These are phyloP conservation scores for Platyrinchus mystaceus DNA, from an alignment of 2,797 vertebrate genomes.

Conservation along the genomic window DNA sequence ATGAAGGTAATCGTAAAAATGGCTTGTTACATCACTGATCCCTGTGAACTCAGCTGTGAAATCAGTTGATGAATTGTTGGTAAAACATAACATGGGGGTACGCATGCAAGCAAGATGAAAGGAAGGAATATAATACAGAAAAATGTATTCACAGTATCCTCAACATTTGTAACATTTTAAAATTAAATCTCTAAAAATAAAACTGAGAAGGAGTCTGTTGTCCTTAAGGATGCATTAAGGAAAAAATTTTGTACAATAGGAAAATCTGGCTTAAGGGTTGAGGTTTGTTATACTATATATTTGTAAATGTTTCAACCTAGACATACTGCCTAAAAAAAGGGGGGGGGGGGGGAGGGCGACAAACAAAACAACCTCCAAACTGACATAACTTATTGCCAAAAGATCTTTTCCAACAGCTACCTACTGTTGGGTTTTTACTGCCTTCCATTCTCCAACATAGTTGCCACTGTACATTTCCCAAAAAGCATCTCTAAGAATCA, in stretches of 20 bases:
- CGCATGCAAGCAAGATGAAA: constrained; percentile 63
- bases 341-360: fast-evolving
- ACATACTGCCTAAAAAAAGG: neutral
- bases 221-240: neutral
- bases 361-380: fast-evolving
- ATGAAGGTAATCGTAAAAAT: constrained; percentile 14
- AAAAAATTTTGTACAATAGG: neutral
- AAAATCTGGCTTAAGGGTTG: neutral
- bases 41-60: constrained; percentile 69
- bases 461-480: neutral
- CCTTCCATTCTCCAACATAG: neutral
- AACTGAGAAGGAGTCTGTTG: neutral
- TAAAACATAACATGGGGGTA: constrained; percentile 23
- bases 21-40: constrained; percentile 59
- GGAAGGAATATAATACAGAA: constrained; percentile 33
- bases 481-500: neutral
- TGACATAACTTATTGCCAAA: neutral
- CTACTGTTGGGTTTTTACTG: neutral
- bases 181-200: neutral
- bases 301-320: neutral
- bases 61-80: constrained; percentile 57
- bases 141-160: constrained; percentile 26
- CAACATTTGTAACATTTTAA: neutral
- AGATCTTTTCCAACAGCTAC: neutral
- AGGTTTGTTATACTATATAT: neutral